Conservation (phyloP, 1,140 invertebrate genomes). For the Cylas formicarius region DNA sequence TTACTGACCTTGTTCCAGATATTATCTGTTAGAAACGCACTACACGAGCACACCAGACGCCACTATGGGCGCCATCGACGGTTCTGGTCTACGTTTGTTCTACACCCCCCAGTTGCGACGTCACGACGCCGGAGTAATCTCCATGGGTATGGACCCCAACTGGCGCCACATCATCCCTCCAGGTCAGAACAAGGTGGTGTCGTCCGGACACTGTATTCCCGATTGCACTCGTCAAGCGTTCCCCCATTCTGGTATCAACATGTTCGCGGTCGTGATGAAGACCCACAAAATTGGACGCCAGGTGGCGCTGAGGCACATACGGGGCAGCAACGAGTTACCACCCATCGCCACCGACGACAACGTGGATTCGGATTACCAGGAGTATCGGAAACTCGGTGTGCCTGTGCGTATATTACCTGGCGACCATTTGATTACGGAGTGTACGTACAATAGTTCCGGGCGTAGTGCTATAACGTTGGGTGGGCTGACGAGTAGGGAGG, state of each 20-base stretch:
- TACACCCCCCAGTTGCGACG: conserved; percentile 58
- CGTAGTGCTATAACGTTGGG: conserved; percentile 60
- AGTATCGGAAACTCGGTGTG: conserved; percentile 53
- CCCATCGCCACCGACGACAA: conserved; percentile 59
- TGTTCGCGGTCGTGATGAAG: conserved; percentile 66
- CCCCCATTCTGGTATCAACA: conserved; percentile 56
- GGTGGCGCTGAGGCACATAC: conserved; percentile 56
- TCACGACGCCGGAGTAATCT: conserved; percentile 61
- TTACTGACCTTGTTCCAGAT: conserved; percentile 47
- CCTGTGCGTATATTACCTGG: conserved; percentile 55
- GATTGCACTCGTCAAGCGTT: conserved; percentile 59
- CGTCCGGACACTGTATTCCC: conserved; percentile 62
- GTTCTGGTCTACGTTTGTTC: conserved; percentile 59
- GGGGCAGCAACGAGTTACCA: conserved; percentile 52
- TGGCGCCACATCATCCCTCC: conserved; percentile 68
- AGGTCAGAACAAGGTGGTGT: conserved; percentile 57
- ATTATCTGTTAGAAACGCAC: conserved; percentile 63
- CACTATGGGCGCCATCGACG: conserved; percentile 45
- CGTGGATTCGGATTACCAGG: conserved; percentile 62
- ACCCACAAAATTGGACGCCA: conserved; percentile 60
- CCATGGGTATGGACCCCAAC: conserved; percentile 63
- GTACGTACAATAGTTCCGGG: conserved; percentile 62
- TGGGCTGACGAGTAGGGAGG: conserved; percentile 62
- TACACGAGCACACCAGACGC: conserved; percentile 51
- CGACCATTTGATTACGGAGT: conserved; percentile 64